Evolutionary conservation across 2,888 invertebrate genomes (phyloP).

Genomic region (Pherbina coryleti): DNA sequence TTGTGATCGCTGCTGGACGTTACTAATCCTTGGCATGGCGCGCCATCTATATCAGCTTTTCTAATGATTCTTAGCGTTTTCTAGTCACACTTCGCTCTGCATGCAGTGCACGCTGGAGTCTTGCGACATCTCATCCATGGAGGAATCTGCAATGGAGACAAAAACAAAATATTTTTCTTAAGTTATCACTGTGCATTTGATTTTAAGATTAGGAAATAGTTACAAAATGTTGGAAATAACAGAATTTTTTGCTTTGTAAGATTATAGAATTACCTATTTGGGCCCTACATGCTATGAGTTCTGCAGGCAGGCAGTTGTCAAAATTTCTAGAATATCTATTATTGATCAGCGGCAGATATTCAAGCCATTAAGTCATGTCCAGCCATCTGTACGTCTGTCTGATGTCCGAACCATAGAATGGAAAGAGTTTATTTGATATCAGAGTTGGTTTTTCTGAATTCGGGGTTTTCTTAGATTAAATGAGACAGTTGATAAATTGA

Average conservation of each 20-base stretch:
- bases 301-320: slow-evolving; percentile 6
- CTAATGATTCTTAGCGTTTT: slow-evolving; percentile 53
- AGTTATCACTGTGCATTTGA: neutral
- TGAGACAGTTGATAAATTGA: too few species aligned
- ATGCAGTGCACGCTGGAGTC: slow-evolving; percentile 89
- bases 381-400: slow-evolving; percentile 30
- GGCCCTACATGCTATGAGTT: neutral
- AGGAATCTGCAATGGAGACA: slow-evolving; percentile 76
- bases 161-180: neutral
- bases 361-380: slow-evolving; percentile 24
- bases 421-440: slow-evolving; percentile 16
- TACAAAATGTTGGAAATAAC: neutral
- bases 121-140: slow-evolving; percentile 87
- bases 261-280: neutral
- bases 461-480: too few species aligned
- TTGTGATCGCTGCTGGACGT: slow-evolving; percentile 12
- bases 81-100: slow-evolving; percentile 81
- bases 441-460: too few species aligned
- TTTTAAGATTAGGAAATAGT: too few species aligned
- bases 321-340: neutral
- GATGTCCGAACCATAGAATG: slow-evolving; percentile 28
- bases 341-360: slow-evolving; percentile 5
- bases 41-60: slow-evolving; percentile 2
- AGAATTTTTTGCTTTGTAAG: neutral
- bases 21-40: neutral